Base-by-base conservation (phyloP, 2,113 vertebrate genomes). In the Thomomys bottae region DNA sequence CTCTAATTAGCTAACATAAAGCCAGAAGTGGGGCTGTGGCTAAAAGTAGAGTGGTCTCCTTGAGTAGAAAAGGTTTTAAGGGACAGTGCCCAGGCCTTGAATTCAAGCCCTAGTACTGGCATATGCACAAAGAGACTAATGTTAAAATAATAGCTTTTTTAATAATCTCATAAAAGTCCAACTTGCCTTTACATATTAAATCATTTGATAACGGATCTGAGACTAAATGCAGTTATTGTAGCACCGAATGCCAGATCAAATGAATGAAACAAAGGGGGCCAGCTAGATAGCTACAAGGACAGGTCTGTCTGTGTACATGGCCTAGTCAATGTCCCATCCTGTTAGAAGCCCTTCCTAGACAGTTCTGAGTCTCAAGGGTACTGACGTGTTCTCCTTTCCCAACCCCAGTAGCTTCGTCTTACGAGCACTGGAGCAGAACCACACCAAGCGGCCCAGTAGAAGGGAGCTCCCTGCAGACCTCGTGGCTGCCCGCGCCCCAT, bases 351-450 rank as follows among this genome's bases (percentile, higher is more conserved):
- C 6, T 40, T 57, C 84, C 66, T 23, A 20, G 23, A 26, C 59
- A 23, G 20, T 38, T 38, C 28, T 0, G 17, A 87, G 34, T 81
- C 61, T 45, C 1, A 26, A 12, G 36, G 20, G 1, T 49, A 1
- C 45, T 90, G 32, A 89, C 20, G 10, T 61, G 26, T 80, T 66
- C 6, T 87, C 88, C 26, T 92, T 94, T 3, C 0, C 32, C 34
- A 57, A 59, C 38, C 28, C n/a, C 59, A 96, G 95, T 95, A 18
- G 38, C 21, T 8, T 12, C 4, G 68, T 42, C 63, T 80, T 68
- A 23, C 0, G 84, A 73, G 81, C 32, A 20, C 15, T 17, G 23
- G 72, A 82, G 34, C 49, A 75, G 64, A 85, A 5, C n/a, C 45
- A 1, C 26, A 1, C 9, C 59, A 49, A 6, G 6, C 4, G 59